Percentiles rank a stretch among this genome's conserved stretches.
These are phyloP conservation scores for Drosophila maculinotata DNA, from an alignment of 2,888 invertebrate genomes.

Conservation along the genomic window DNA sequence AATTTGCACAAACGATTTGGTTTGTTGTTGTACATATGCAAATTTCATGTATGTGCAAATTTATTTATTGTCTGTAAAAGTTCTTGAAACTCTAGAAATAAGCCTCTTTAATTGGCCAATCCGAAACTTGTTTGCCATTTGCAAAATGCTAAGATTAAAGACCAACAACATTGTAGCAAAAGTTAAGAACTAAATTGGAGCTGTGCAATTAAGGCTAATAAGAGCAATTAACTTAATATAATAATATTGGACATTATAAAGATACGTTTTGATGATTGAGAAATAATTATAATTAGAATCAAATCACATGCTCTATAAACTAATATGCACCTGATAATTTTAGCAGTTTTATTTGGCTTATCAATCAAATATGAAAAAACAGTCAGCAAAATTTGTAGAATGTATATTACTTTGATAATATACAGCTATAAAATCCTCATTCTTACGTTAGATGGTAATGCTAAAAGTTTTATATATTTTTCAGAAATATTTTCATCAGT, in stretches of 20 bases:
- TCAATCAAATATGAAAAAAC: too few species aligned
- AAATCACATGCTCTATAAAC: constrained; percentile 11
- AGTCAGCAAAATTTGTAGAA: too few species aligned
- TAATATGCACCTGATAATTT: neutral
- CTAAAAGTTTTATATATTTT: neutral
- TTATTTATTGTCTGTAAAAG: constrained; percentile 53
- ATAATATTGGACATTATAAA: too few species aligned
- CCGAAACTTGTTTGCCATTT: neutral
- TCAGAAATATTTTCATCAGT: neutral
- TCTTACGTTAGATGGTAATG: neutral
- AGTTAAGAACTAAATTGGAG: neutral
- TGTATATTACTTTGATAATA: neutral
- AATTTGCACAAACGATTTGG: constrained; percentile 77
- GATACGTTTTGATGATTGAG: neutral
- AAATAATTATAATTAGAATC: constrained; percentile 14
- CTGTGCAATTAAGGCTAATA: constrained; percentile 2
- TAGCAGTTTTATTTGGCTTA: constrained; percentile 6
- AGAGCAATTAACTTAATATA: constrained; percentile 1
- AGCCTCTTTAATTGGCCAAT: constrained; percentile 50
- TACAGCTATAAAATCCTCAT: neutral
- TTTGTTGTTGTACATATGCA: constrained; percentile 45
- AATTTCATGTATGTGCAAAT: constrained; percentile 40
- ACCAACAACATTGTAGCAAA: neutral
- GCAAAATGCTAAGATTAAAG: constrained; percentile 15
- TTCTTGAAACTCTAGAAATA: constrained; percentile 20